Evolutionary conservation across 1,140 invertebrate genomes (phyloP).

Genomic region (Dreissena rostriformis): DNA sequence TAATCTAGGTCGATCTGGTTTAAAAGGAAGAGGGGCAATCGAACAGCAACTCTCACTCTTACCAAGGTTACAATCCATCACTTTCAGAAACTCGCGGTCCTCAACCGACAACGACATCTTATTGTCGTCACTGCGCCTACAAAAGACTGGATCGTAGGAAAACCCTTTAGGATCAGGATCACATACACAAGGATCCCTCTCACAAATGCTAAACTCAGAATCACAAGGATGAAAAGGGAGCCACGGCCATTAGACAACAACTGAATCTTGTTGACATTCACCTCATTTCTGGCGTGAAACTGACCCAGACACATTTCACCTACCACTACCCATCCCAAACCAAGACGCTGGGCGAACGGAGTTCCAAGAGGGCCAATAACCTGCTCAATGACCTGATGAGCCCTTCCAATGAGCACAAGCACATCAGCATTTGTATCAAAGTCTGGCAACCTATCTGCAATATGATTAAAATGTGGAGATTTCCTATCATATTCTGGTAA

Average conservation of each 20-base stretch:
- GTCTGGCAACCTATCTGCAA: conserved; percentile 11
- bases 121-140: conserved; percentile 1
- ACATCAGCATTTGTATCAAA: conserved; percentile 16
- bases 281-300: conserved; percentile 10
- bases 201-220: not conserved
- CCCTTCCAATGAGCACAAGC: conserved; percentile 54
- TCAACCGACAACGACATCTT: conserved; percentile 5
- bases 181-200: not conserved
- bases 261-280: conserved; percentile 52
- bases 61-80: conserved; percentile 46
- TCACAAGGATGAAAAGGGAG: not conserved
- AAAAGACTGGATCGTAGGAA: conserved; percentile 3
- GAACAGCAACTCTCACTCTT: conserved; percentile 45
- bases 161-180: not conserved
- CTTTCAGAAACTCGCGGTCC: conserved; percentile 7
- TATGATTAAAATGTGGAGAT: not conserved
- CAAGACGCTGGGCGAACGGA: conserved; percentile 56
- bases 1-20: not conserved
- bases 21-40: conserved; percentile 61
- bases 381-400: conserved; percentile 58
- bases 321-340: conserved; percentile 60
- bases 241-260: conserved; percentile 40
- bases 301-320: conserved; percentile 56
- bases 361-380: conserved; percentile 19
- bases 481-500: conserved; percentile 34